phyloP scores from a whole-genome alignment of 2,797 vertebrate genomes.

The Poecilia velifera region DNA sequence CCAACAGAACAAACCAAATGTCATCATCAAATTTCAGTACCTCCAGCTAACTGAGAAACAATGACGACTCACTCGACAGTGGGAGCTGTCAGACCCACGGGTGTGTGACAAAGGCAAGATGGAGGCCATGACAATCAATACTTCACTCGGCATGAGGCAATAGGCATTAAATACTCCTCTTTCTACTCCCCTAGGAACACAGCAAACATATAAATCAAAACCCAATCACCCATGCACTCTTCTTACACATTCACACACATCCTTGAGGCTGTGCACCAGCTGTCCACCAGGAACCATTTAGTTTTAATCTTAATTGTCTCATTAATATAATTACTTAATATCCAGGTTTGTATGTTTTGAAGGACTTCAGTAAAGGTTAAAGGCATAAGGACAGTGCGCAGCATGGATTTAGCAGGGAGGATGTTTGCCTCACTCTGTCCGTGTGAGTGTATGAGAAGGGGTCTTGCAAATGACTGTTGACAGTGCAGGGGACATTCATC shows the following conservation, averaged over 20 bases:
- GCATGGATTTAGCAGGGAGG: constrained; percentile 44
- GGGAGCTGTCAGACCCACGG: constrained; percentile 64
- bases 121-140: constrained; percentile 69
- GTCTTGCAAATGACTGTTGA: constrained; percentile 77
- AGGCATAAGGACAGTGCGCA: constrained; percentile 8
- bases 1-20: constrained; percentile 29
- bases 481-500: constrained; percentile 75
- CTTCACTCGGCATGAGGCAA: constrained; percentile 68
- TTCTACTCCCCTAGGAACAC: constrained; percentile 55
- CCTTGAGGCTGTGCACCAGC: constrained; percentile 37
- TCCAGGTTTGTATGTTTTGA: constrained; percentile 14
- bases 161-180: constrained; percentile 72
- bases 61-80: constrained; percentile 59
- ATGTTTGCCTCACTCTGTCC: constrained; percentile 41
- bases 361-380: constrained; percentile 45
- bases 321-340: constrained; percentile 14
- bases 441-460: constrained; percentile 70
- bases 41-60: constrained; percentile 40
- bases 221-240: constrained; percentile 55
- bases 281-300: constrained; percentile 26
- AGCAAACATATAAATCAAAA: constrained; percentile 73
- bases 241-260: constrained; percentile 15
- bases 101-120: constrained; percentile 69
- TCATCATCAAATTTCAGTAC: constrained; percentile 40
- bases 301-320: constrained; percentile 13